Evolutionary conservation across 2,113 vertebrate genomes (phyloP).

Genomic region (Actenoides lindsayi): DNA sequence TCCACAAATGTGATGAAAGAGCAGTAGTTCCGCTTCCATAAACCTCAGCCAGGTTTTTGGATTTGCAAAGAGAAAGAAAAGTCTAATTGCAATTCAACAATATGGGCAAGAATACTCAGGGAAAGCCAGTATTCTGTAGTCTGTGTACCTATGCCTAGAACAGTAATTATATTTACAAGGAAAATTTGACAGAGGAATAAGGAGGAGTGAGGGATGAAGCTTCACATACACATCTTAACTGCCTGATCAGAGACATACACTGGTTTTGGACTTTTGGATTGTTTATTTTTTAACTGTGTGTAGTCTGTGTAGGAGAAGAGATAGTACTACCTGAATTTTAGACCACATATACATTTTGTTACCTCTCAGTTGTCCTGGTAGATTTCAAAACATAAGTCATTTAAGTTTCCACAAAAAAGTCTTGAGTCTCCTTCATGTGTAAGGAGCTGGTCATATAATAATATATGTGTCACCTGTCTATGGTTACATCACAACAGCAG

Average conservation of each 20-base stretch:
- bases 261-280: neutral
- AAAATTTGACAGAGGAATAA: neutral
- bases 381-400: neutral
- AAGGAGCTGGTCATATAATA: neutral
- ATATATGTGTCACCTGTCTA: neutral
- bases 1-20: slow-evolving; percentile 1
- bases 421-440: neutral
- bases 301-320: neutral
- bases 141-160: neutral
- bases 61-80: neutral
- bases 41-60: neutral
- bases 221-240: fast-evolving
- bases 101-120: neutral
- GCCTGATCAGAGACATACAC: neutral
- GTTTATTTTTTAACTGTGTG: neutral
- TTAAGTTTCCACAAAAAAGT: neutral
- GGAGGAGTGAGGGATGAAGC: neutral
- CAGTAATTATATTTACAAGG: neutral
- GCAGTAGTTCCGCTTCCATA: neutral
- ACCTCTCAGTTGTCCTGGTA: neutral
- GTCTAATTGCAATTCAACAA: neutral
- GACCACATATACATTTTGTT: neutral
- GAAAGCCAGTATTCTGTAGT: neutral
- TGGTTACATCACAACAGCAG: neutral
- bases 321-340: neutral